Percentiles rank a stretch among this genome's conserved stretches.
Conservation (phyloP, 2,113 vertebrate genomes). For the Perccottus glenii region DNA sequence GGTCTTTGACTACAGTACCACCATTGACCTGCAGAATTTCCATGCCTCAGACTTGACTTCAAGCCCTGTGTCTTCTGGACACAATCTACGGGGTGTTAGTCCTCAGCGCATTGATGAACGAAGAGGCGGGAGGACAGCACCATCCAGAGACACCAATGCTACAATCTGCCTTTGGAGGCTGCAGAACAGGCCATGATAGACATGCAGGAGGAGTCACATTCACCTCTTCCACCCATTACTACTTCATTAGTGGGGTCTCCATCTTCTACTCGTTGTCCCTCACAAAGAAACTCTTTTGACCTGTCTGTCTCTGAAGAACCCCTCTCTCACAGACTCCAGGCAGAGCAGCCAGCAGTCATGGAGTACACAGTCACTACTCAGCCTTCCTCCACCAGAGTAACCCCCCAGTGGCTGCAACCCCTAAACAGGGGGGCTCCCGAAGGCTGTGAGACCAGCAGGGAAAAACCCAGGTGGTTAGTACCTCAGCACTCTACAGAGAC, state of each 20-base stretch:
- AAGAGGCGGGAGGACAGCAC: constrained; percentile 29
- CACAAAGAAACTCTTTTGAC: constrained; percentile 55
- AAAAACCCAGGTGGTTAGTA: constrained; percentile 82
- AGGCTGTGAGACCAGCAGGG: constrained; percentile 48
- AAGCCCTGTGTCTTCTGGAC: constrained; percentile 67
- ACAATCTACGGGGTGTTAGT: constrained; percentile 67
- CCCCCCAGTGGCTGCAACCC: constrained; percentile 85
- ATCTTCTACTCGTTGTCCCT: constrained; percentile 2
- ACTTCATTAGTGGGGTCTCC: constrained; percentile 27
- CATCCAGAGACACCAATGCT: constrained; percentile 37
- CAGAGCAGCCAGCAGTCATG: constrained; percentile 66
- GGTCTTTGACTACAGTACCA: constrained; percentile 79
- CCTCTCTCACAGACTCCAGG: constrained; percentile 67
- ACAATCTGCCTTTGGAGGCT: constrained; percentile 17
- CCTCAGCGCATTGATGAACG: constrained; percentile 56
- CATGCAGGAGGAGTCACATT: constrained; percentile 62
- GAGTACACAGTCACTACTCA: constrained; percentile 78
- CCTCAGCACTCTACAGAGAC: constrained; percentile 65
- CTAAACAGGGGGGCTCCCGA: constrained; percentile 57
- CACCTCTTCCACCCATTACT: constrained; percentile 32
- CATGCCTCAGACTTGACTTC: constrained; percentile 66
- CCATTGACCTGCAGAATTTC: constrained; percentile 75
- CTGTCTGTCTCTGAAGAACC: constrained; percentile 60
- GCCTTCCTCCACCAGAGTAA: constrained; percentile 64
- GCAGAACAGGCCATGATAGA: constrained; percentile 47